phyloP scores from a whole-genome alignment of 2,888 invertebrate genomes.

The Dasypogon diadema region DNA sequence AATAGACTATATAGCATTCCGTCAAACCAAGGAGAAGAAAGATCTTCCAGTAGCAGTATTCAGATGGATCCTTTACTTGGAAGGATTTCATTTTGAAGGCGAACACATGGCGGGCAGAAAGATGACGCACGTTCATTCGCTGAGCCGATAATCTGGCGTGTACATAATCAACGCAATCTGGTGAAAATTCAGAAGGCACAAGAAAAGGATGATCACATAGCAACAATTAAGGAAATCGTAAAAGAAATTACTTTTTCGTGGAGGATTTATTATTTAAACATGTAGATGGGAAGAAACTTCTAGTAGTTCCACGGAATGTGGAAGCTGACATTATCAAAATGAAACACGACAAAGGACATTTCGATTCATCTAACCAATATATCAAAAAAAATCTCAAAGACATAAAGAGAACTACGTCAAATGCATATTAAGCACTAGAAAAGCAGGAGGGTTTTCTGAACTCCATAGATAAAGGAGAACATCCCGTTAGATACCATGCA shows the following conservation, averaged over 20 bases:
- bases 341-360: constrained; percentile 46
- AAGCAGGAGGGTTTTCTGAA: constrained; percentile 60
- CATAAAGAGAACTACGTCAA: constrained; percentile 48
- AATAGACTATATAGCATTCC: constrained; percentile 33
- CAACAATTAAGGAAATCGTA: background rate
- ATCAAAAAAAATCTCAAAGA: constrained; percentile 55
- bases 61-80: constrained; percentile 27
- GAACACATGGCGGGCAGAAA: constrained; percentile 55
- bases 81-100: constrained; percentile 52
- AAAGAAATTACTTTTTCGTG: too few relatives aligned
- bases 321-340: constrained; percentile 40
- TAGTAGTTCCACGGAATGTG: constrained; percentile 35
- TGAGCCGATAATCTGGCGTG: constrained; percentile 53
- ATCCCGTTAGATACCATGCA: constrained; percentile 61
- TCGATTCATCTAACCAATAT: constrained; percentile 56
- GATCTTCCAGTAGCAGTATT: constrained; percentile 36
- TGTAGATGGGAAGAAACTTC: constrained; percentile 7
- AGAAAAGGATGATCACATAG: constrained; percentile 9
- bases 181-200: constrained; percentile 1
- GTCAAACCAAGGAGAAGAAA: constrained; percentile 43
- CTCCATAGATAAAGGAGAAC: constrained; percentile 60
- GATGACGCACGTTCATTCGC: constrained; percentile 56
- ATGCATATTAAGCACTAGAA: constrained; percentile 49
- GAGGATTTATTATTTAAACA: constrained; percentile 12
- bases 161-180: background rate